Conservation (phyloP, 2,888 invertebrate species). For the Gastracanthus pulcherrimus region DNA sequence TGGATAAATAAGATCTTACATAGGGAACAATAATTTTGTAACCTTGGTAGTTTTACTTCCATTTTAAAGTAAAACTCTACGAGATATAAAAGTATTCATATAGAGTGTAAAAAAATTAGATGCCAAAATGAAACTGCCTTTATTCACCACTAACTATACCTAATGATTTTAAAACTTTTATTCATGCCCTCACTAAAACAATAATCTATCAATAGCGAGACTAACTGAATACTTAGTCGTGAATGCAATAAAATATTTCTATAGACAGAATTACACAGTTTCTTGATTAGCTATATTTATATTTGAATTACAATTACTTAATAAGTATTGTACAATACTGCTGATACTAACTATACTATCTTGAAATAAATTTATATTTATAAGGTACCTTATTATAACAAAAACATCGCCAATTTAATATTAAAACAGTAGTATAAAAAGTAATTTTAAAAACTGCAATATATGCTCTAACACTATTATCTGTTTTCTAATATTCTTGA, state of each 20-base stretch:
- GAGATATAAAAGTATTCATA: not conserved
- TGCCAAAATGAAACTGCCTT: slow-evolving; percentile 49
- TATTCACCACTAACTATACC: not conserved
- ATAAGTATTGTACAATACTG: too few species aligned
- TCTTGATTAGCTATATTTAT: not conserved
- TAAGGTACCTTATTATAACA: too few species aligned
- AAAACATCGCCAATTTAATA: too few species aligned
- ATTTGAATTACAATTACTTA: too few species aligned
- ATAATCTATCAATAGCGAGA: not conserved
- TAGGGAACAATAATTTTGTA: slow-evolving; percentile 1
- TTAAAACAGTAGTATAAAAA: too few species aligned
- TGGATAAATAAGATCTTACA: not conserved
- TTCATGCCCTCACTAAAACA: not conserved
- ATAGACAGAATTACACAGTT: not conserved
- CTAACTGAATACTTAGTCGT: too few species aligned
- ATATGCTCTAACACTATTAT: too few species aligned
- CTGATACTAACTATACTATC: too few species aligned
- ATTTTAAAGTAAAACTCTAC: not conserved
- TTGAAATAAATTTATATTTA: too few species aligned
- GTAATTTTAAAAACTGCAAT: too few species aligned
- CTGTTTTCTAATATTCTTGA: too few species aligned
- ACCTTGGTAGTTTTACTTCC: not conserved
- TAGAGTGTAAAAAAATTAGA: slow-evolving; percentile 35
- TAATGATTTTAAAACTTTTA: not conserved
- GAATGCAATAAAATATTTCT: not conserved